Conservation (phyloP, 2,797 vertebrate genomes). For the Pygocentrus nattereri region DNA sequence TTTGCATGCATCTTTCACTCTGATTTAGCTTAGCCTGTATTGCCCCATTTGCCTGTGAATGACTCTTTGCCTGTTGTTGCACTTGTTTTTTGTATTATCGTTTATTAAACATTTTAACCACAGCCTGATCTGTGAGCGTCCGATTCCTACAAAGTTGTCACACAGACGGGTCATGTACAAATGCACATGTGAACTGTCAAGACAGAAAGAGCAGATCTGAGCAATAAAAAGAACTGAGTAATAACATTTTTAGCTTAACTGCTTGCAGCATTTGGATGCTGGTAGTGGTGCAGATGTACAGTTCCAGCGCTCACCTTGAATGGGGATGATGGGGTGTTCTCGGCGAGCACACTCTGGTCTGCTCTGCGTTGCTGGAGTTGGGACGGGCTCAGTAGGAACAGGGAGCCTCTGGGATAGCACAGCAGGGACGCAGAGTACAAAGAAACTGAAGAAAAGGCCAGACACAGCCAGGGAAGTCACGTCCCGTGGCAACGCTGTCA, state of each 20-base stretch:
- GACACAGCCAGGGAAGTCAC: slow-evolving; percentile 80
- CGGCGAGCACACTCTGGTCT: slow-evolving; percentile 82
- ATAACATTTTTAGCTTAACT: neutral
- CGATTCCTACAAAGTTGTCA: no score
- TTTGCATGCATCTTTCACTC: no score
- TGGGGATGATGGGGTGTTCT: slow-evolving; percentile 91
- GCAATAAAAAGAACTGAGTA: neutral
- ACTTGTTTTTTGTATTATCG: no score
- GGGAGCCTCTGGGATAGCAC: slow-evolving; percentile 65
- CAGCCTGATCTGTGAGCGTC: no score
- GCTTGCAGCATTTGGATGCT: no score
- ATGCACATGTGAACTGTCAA: neutral
- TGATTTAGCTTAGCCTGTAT: no score
- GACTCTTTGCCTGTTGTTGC: no score
- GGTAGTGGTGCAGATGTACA: neutral
- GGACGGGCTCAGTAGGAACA: slow-evolving; percentile 57
- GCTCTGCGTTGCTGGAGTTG: slow-evolving; percentile 57
- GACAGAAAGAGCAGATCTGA: neutral
- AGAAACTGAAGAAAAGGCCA: slow-evolving; percentile 81
- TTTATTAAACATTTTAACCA: no score
- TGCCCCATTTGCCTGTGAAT: no score
- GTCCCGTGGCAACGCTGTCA: slow-evolving; percentile 85
- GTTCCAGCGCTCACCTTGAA: slow-evolving; percentile 85
- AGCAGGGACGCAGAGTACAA: slow-evolving; percentile 78
- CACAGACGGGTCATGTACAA: neutral